A percentile compares a stretch with the other conserved stretches of the same genome.
phyloP scores from a whole-genome alignment of 2,888 invertebrate species.

The Ennomos fuscantarius region DNA sequence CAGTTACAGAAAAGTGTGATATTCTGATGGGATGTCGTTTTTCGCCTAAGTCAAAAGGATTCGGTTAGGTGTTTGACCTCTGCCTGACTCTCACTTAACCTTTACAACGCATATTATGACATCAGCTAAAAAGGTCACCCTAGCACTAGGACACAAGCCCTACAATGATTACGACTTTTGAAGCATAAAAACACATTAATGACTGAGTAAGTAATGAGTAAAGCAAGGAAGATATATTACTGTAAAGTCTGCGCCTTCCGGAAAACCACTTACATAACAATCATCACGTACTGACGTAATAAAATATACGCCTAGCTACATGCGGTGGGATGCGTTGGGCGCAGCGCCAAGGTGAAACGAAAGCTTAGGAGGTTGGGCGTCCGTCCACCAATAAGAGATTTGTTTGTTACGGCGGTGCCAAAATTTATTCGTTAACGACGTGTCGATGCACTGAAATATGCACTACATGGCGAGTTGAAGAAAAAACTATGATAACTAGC shows the following conservation, averaged over 20 bases:
- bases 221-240: conserved; percentile 10
- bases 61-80: no score
- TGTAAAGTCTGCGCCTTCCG: conserved; percentile 1
- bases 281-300: conserved; percentile 4
- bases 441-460: no score
- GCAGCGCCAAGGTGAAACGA: conserved; percentile 9
- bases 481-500: no score
- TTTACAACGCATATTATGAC: no score
- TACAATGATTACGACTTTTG: conserved; percentile 1
- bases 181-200: conserved; percentile 2
- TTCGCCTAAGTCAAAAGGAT: no score
- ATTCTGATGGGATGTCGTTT: no score
- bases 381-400: conserved; percentile 7
- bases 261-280: conserved; percentile 16
- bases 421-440: background rate
- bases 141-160: background rate
- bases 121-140: no score
- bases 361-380: conserved; percentile 1
- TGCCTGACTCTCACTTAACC: no score
- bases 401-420: conserved; percentile 4
- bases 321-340: background rate
- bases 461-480: no score
- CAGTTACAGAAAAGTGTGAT: no score
- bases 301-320: conserved; percentile 2
- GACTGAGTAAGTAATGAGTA: conserved; percentile 1